Evolutionary conservation across 1,140 invertebrate genomes (phyloP), one percentile per base, ranked within the genome.

Genomic region (Semibalanus balanoides): DNA sequence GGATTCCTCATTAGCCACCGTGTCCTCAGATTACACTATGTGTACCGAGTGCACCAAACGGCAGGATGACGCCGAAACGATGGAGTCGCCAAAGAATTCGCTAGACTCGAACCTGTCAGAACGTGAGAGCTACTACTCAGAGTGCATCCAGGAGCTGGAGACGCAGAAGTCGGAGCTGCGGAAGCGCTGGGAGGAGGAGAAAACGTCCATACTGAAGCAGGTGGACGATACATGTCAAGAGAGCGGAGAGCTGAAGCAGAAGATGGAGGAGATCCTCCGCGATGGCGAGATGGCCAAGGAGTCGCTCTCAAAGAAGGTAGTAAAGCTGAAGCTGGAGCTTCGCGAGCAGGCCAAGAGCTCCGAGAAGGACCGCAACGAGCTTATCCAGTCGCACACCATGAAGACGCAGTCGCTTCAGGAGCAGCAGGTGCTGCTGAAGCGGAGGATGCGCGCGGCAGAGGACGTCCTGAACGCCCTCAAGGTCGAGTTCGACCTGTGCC

Each of bases 371-470:
- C 70, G 70, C 29, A 14, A 30, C 22, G 29, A 72, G 29, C n/a
- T 72, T 11, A 72, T 72, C 3, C 11, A 64, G 51, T 64, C 51
- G 1, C 11, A 64, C 51, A 25, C 51, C 51, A 64, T 64, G 51
- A 64, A 64, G 51, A 3, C 51, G 14, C 51, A 64, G 51, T 64
- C 75, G 9, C 43, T 76, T 19, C 69, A 76, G 75, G 75, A 76
- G 28, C 64, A 51, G 69, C 51, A 76, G 69, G 51, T 30, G 0
- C 75, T 74, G 75, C 19, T 72, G 29, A 25, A 27, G 29, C 72
- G n/a, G 27, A 17, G 75, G 28, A 74, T 74, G 69, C 75, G 75
- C 25, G 43, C 75, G 0, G 70, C 70, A 3, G 28, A 72, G 29
- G 29, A 72, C 29, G 28, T 28, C 9, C n/a, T 72, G n/a, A 72